Percentiles rank a stretch among this genome's conserved stretches.
phyloP scores from a whole-genome alignment of 2,113 vertebrate genomes.

The Microcebus jonahi region DNA sequence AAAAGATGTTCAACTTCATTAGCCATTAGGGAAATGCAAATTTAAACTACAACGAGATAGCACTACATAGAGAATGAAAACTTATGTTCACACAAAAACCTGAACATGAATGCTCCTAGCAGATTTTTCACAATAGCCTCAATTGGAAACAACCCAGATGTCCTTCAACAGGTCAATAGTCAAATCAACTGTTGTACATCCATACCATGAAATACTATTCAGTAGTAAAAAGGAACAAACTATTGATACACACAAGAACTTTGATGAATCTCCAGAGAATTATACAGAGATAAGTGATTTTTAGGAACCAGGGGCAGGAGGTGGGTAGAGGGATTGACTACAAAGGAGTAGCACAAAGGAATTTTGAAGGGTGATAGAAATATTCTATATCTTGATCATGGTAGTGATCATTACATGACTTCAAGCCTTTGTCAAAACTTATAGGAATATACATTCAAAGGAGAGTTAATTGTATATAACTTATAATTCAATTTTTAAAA shows the following conservation, averaged over 20 bases:
- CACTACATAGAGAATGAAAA: conserved; percentile 19
- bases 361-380: not conserved
- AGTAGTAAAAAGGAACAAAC: not conserved
- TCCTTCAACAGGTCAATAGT: not conserved
- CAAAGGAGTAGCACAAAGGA: not conserved
- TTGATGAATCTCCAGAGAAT: not conserved
- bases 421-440: not conserved
- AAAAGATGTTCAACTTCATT: not conserved
- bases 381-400: not conserved
- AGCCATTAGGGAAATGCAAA: conserved; percentile 24
- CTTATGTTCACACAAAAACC: not conserved
- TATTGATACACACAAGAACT: not conserved
- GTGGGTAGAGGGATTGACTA: not conserved
- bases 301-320: not conserved
- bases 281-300: not conserved
- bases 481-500: conserved; percentile 13
- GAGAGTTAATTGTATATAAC: not conserved
- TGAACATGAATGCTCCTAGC: not conserved
- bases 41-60: conserved; percentile 11
- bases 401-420: not conserved
- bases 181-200: not conserved
- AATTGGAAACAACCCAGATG: not conserved
- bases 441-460: not conserved
- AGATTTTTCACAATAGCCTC: not conserved
- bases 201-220: not conserved